These are phyloP conservation scores for Aspidoscelis tigris DNA, from an alignment of 2,113 vertebrate species.

Conservation along the genomic window DNA sequence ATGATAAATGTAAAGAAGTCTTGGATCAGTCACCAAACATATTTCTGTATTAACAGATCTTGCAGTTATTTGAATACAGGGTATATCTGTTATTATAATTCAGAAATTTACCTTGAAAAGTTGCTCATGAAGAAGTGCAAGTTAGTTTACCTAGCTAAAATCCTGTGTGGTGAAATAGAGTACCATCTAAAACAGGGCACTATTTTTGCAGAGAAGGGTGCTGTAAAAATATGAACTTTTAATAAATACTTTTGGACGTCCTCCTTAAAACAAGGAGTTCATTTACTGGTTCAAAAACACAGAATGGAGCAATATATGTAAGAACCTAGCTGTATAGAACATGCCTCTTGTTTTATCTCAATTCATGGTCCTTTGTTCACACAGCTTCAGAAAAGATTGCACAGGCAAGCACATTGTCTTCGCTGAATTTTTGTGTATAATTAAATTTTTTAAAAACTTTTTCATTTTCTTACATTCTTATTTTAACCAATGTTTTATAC, in stretches of 20 bases:
- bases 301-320: not conserved
- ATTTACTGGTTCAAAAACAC: too few species aligned
- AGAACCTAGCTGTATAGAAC: not conserved
- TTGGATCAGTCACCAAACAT: not conserved
- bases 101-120: not conserved
- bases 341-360: not conserved
- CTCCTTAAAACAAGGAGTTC: too few species aligned
- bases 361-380: not conserved
- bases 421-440: not conserved
- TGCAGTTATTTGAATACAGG: not conserved
- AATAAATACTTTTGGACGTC: too few species aligned
- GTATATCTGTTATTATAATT: not conserved
- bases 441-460: not conserved
- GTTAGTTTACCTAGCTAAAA: not conserved
- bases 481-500: too few species aligned
- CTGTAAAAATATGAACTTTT: too few species aligned
- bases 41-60: not conserved
- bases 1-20: not conserved
- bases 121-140: not conserved
- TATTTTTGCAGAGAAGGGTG: too few species aligned
- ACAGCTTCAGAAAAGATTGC: not conserved
- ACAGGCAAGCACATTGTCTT: too few species aligned
- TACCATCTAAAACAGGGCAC: not conserved
- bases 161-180: not conserved
- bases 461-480: too few species aligned